Base-by-base conservation (phyloP, 30 jellyfish, hydroid and myxozoan species). In the Nemopilema nomurai region DNA sequence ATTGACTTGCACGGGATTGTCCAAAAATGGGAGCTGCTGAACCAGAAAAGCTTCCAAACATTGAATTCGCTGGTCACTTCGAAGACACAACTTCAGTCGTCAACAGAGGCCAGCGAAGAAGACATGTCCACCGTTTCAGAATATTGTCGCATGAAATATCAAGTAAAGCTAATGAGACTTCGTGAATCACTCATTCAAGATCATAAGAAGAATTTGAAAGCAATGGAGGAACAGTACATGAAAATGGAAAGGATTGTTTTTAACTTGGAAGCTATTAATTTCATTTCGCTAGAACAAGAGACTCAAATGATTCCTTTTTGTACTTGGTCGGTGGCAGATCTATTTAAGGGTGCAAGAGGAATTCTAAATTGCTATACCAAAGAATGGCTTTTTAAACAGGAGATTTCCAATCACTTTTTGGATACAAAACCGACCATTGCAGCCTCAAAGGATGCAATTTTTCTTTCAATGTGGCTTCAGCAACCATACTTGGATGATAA, bases 391-490 rank as follows among this genome's bases (percentile, higher is more conserved):
- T 69, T 83, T 16, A 93, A 93, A 62, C 87, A 79, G 66, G 69
- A 71, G 3, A 27, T 93, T 1, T 77, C 81, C 62, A 76, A 62
- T n/a, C 79, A 67, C 7, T 80, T 88, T 64, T 70, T 82, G 8
- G 32, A 49, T 27, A 28, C 1, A 69, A 85, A 77, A 50, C 50
- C 72, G 0, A 62, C 64, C 0, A 28, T 31, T 17, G 83, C 69
- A n/a, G 52, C 77, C 25, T 63, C 95, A 0, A 63, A 57, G 49
- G 27, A 63, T 49, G 52, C 97, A 1, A 84, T 83, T 17, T 72
- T 74, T 19, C 49, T 89, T n/a, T 82, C 91, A 0, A 51, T 90
- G 51, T 94, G 97, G 99, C 85, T 94, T 20, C 99, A 94, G 75
- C 97, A 94, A 53, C 99, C 99, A 1, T 89, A 79, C 76, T 41